Conservation (phyloP, 2,797 vertebrate genomes). For the Spinus pinus region DNA sequence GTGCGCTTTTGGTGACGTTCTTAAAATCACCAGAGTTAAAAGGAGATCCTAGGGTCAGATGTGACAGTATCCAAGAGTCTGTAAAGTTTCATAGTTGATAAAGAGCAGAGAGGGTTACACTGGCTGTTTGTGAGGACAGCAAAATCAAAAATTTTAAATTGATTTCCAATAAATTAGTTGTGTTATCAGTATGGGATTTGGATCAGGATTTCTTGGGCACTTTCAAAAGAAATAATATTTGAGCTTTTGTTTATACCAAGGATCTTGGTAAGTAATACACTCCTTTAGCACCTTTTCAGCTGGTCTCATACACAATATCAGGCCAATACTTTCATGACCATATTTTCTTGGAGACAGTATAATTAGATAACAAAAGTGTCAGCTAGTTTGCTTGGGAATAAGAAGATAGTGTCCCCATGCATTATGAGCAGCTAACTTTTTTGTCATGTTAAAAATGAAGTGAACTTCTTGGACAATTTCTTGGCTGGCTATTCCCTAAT, state of each 20-base stretch:
- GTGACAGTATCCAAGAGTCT: slow-evolving; percentile 20
- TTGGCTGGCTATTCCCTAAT: not conserved
- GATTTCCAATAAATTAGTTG: not conserved
- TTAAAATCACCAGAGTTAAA: slow-evolving; percentile 55
- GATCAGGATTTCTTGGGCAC: not conserved
- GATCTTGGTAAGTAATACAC: not conserved
- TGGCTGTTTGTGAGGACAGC: not conserved
- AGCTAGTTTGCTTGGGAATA: not conserved
- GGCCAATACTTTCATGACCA: not conserved
- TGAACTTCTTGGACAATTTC: not conserved
- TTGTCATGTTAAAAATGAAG: not conserved
- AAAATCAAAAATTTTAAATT: not conserved
- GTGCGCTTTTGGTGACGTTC: slow-evolving; percentile 32
- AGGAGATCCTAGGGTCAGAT: slow-evolving; percentile 32
- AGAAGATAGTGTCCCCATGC: not conserved
- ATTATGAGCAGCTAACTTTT: not conserved
- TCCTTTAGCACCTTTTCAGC: not conserved
- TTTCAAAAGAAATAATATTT: not conserved
- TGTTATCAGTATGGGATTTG: not conserved
- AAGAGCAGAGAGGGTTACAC: not conserved
- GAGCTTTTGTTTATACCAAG: not conserved
- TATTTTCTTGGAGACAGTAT: not conserved
- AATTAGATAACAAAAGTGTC: not conserved
- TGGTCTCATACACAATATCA: not conserved
- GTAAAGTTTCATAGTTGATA: not conserved